These are phyloP conservation scores for Noctua fimbriata DNA, from an alignment of 2,888 invertebrate genomes.

Conservation along the genomic window DNA sequence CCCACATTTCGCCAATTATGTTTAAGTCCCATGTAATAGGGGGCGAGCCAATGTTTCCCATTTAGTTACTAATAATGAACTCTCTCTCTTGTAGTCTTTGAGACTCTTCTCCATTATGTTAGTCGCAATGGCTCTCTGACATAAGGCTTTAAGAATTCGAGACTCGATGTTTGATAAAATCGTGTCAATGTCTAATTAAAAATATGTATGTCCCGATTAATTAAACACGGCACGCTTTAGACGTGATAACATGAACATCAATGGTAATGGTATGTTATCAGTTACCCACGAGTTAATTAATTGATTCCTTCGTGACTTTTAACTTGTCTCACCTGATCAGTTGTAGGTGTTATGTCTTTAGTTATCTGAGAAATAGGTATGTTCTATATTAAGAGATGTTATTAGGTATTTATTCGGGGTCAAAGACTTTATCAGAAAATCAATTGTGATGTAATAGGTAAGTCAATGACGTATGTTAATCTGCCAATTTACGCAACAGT, in stretches of 20 bases:
- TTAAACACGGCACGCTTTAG: constrained; percentile 47
- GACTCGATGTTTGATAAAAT: background rate
- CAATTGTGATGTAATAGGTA: constrained; percentile 36
- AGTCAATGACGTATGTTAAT: constrained; percentile 5
- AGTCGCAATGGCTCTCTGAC: background rate
- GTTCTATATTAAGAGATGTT: constrained; percentile 10
- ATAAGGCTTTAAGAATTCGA: background rate
- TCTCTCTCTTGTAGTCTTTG: background rate
- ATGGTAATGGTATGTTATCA: constrained; percentile 21
- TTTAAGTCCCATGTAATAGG: no score
- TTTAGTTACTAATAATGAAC: background rate
- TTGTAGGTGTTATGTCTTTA: background rate
- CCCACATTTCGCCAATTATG: no score
- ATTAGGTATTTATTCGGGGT: constrained; percentile 9
- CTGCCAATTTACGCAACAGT: constrained; percentile 14
- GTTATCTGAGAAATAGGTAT: background rate
- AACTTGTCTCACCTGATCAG: background rate
- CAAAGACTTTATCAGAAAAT: background rate
- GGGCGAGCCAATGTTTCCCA: no score
- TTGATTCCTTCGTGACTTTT: constrained; percentile 13
- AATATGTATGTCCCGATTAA: background rate
- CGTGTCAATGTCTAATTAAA: background rate
- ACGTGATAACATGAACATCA: constrained; percentile 28
- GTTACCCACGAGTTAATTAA: constrained; percentile 1
- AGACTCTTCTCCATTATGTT: background rate